Percentiles rank a stretch among this genome's conserved stretches.
These are phyloP conservation scores for Tetragonula clypearis DNA, from an alignment of 1,140 invertebrate species.

Conservation along the genomic window DNA sequence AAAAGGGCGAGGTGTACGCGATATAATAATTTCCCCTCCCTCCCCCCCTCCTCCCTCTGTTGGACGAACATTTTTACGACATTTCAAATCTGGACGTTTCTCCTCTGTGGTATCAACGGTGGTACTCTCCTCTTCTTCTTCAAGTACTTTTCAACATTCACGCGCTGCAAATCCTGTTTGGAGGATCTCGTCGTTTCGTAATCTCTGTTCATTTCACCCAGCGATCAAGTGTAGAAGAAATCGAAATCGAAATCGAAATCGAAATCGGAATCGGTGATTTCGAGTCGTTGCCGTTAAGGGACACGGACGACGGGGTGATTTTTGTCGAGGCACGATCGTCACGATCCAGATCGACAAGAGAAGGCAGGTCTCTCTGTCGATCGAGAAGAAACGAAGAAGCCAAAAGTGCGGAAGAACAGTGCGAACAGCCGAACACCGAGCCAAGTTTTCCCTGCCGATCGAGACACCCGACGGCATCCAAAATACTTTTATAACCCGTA, in stretches of 20 bases:
- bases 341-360: neutral
- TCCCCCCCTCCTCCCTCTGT: neutral
- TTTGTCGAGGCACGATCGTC: neutral
- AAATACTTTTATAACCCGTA: constrained; percentile 75
- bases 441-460: constrained; percentile 59
- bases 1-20: neutral
- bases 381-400: neutral
- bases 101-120: neutral
- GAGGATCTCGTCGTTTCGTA: neutral
- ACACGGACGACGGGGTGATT: too few relatives aligned
- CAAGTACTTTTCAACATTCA: neutral
- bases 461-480: constrained; percentile 67
- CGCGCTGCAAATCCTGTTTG: neutral
- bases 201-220: neutral
- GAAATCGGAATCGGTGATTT: neutral
- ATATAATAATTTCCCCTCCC: neutral
- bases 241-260: neutral
- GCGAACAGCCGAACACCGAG: neutral
- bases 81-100: neutral
- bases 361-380: neutral
- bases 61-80: neutral
- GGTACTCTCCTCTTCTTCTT: neutral
- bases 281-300: too few relatives aligned
- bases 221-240: neutral
- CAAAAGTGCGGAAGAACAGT: neutral